Evolutionary conservation across 2,797 vertebrate species (phyloP).

Genomic region (Anguilla pacifica): DNA sequence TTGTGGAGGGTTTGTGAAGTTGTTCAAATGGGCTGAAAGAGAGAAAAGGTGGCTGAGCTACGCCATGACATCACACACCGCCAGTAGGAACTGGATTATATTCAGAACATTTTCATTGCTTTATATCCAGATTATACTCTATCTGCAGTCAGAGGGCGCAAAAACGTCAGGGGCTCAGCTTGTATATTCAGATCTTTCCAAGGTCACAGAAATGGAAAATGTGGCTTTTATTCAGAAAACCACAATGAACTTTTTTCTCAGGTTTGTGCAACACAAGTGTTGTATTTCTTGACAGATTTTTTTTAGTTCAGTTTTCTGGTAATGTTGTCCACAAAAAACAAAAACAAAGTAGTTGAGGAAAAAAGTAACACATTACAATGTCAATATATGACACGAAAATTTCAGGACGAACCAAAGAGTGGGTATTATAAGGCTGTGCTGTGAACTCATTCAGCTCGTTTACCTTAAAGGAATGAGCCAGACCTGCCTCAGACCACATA

Average conservation of each 20-base stretch:
- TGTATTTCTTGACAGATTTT: background rate
- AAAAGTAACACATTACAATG: background rate
- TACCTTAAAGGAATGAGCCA: constrained; percentile 34
- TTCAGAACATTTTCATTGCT: too few species aligned
- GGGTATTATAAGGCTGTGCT: background rate
- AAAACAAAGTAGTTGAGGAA: background rate
- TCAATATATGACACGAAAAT: background rate
- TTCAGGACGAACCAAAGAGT: background rate
- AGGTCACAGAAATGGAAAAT: background rate
- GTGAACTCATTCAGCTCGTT: constrained; percentile 18
- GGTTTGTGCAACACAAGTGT: background rate
- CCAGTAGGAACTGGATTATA: too few species aligned
- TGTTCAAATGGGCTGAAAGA: too few species aligned
- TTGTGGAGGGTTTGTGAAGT: too few species aligned
- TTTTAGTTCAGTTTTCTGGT: background rate
- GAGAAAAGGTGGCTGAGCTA: background rate
- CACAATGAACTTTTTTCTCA: background rate
- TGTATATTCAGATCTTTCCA: background rate
- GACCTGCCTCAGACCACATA: constrained; percentile 49
- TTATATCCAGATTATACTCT: background rate
- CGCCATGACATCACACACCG: background rate
- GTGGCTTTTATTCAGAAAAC: background rate
- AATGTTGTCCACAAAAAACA: background rate
- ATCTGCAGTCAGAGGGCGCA: background rate
- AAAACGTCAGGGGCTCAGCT: background rate